These are phyloP conservation scores for Dicycla oo DNA, from an alignment of 2,888 invertebrate species.

Conservation along the genomic window DNA sequence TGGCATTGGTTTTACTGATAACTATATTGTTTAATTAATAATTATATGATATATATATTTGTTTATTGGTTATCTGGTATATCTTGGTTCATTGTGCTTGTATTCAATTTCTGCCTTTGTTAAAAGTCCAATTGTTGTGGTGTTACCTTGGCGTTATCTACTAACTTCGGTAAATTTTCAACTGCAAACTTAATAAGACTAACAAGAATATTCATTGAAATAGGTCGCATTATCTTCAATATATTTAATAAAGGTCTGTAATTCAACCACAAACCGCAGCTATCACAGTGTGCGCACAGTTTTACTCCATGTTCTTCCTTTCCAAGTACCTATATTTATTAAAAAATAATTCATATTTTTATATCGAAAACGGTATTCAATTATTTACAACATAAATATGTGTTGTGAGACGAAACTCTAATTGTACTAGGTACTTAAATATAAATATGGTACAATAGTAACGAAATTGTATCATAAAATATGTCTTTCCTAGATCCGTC, in stretches of 20 bases:
- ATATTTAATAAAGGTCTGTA: constrained; percentile 7
- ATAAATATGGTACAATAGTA: constrained; percentile 32
- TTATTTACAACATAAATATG: constrained; percentile 57
- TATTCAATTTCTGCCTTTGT: background rate
- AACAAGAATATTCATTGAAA: background rate
- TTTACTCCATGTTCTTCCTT: constrained; percentile 72
- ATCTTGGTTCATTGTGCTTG: background rate
- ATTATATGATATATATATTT: no score
- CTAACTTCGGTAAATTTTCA: background rate
- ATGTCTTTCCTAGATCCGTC: constrained; percentile 60
- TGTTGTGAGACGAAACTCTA: constrained; percentile 50
- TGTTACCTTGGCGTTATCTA: background rate
- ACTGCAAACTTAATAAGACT: background rate
- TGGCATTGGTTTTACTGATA: background rate
- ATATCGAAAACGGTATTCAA: constrained; percentile 63
- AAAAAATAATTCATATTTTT: constrained; percentile 70
- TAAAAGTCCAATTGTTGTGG: constrained; percentile 1
- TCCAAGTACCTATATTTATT: constrained; percentile 69
- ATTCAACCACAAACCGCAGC: constrained; percentile 38
- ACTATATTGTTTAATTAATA: no score
- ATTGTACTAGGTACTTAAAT: constrained; percentile 28
- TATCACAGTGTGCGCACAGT: constrained; percentile 65
- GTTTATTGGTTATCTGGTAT: background rate
- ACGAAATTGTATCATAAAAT: constrained; percentile 34
- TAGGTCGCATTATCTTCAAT: background rate